Evolutionary conservation across 2,888 invertebrate genomes (phyloP).

Genomic region (Nysson spinosus): DNA sequence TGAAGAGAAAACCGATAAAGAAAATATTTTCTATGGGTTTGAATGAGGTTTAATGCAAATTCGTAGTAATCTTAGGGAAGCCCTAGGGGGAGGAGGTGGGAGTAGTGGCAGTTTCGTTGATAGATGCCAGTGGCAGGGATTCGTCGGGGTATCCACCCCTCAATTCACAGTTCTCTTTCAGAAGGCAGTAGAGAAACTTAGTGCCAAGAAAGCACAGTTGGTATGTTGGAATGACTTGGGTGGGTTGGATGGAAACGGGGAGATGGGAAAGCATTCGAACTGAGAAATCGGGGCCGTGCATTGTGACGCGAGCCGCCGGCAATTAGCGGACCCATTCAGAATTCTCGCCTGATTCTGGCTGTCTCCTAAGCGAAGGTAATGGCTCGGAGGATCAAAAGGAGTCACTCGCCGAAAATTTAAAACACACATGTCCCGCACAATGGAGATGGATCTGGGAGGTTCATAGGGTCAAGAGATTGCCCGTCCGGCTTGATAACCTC

Average conservation of each 20-base stretch:
- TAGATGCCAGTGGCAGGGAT: slow-evolving; percentile 9
- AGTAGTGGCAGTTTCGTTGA: not conserved
- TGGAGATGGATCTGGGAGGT: slow-evolving; percentile 25
- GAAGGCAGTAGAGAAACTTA: slow-evolving; percentile 31
- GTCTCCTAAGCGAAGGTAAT: slow-evolving; percentile 35
- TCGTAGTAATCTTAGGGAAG: slow-evolving; percentile 47
- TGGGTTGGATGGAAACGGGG: slow-evolving; percentile 37
- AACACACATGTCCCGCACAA: slow-evolving; percentile 51
- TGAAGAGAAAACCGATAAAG: slow-evolving; percentile 27
- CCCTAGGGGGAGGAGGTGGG: slow-evolving; percentile 16
- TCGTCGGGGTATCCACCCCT: slow-evolving; percentile 9
- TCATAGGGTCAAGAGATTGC: not conserved
- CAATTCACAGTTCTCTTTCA: slow-evolving; percentile 17
- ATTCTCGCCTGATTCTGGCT: slow-evolving; percentile 41
- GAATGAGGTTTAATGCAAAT: slow-evolving; percentile 50
- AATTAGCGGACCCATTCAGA: slow-evolving; percentile 63
- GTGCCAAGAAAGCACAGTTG: slow-evolving; percentile 51
- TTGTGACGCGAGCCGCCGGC: slow-evolving; percentile 60
- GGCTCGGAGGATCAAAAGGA: slow-evolving; percentile 32
- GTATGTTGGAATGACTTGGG: slow-evolving; percentile 14
- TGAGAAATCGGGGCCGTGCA: slow-evolving; percentile 56
- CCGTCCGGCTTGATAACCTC: not conserved
- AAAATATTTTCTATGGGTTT: slow-evolving; percentile 47
- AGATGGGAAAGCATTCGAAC: slow-evolving; percentile 44
- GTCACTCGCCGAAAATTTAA: slow-evolving; percentile 39